Base-by-base conservation (phyloP, 2,113 vertebrate species). In the Tenebrosternarchus preto region DNA sequence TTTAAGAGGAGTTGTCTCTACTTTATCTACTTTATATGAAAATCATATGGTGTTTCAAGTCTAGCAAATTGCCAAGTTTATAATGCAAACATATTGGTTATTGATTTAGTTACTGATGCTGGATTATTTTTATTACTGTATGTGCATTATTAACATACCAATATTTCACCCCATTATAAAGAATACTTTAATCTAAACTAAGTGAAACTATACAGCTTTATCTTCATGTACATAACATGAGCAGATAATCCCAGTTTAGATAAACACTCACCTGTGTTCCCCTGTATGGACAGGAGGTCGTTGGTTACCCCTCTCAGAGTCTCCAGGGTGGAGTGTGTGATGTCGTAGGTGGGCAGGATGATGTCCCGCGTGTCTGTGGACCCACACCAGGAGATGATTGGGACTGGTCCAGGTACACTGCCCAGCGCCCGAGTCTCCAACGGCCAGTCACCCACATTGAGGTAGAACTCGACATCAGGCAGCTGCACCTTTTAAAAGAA, bases 391-490 rank as follows among this genome's bases (percentile, higher is more conserved):
- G 96, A 98, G 88, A 99, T 88, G 64, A 98, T 84, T 3, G 96
- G 95, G 12, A 97, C 36, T 1, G 95, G 95, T 1, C 90, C 89
- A 0, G 95, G 95, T 0, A 87, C 92, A 3, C 92, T 90, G 20
- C 92, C 93, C 0, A 82, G 85, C 6, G 87, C 91, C 72, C 94
- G 90, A 5, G 92, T 92, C 86, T 98, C 96, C 61, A 98, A 85
- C 0, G 96, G 96, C 96, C 96, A 98, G 76, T 98, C 97, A 8
- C 95, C 97, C 68, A 98, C 95, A 27, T 98, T 98, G 76, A 98
- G 87, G 87, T 94, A 98, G 86, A 98, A 96, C 87, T 98, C 96
- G 70, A 95, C 88, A 43, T 98, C 94, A 0, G 96, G 95, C 29
- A 98, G 85, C 77, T 0, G 88, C 77, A 98, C 95, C 96, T 98